These are phyloP conservation scores for Xenopus laevis DNA, from an alignment of 2,113 vertebrate genomes.

Conservation along the genomic window DNA sequence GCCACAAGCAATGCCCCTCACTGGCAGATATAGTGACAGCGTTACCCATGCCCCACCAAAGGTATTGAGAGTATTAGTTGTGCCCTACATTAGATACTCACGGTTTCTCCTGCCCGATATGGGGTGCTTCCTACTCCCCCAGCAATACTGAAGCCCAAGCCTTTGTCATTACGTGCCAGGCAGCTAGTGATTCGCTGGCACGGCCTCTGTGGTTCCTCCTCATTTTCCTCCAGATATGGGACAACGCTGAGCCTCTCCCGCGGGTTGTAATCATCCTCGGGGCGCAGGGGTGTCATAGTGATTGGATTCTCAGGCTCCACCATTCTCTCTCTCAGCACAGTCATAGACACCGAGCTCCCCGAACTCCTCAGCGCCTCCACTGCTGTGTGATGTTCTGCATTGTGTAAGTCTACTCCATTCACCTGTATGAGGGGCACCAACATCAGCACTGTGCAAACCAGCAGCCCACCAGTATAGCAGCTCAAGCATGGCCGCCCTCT, in stretches of 20 bases:
- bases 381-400: slow-evolving; percentile 86
- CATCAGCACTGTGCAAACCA: fast-evolving
- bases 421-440: slow-evolving; percentile 64
- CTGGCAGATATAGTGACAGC: too few species aligned
- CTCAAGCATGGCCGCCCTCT: too few species aligned
- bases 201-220: neutral
- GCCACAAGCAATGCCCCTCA: too few species aligned
- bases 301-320: slow-evolving; percentile 95
- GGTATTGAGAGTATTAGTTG: too few species aligned
- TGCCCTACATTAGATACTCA: slow-evolving; percentile 56
- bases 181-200: slow-evolving; percentile 72
- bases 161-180: slow-evolving; percentile 86
- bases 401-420: slow-evolving; percentile 80
- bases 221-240: slow-evolving; percentile 59
- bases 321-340: slow-evolving; percentile 86
- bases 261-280: slow-evolving; percentile 88
- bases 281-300: slow-evolving; percentile 83
- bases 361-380: slow-evolving; percentile 90
- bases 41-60: too few species aligned
- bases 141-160: slow-evolving; percentile 94
- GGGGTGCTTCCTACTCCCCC: slow-evolving; percentile 91
- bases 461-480: too few species aligned
- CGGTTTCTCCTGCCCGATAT: slow-evolving; percentile 81
- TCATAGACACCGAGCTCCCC: slow-evolving; percentile 79
- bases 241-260: slow-evolving; percentile 75